Percentiles rank a stretch among this genome's conserved stretches.
Evolutionary conservation across 1,140 invertebrate genomes (phyloP).

Genomic region (Melitaea cinxia): DNA sequence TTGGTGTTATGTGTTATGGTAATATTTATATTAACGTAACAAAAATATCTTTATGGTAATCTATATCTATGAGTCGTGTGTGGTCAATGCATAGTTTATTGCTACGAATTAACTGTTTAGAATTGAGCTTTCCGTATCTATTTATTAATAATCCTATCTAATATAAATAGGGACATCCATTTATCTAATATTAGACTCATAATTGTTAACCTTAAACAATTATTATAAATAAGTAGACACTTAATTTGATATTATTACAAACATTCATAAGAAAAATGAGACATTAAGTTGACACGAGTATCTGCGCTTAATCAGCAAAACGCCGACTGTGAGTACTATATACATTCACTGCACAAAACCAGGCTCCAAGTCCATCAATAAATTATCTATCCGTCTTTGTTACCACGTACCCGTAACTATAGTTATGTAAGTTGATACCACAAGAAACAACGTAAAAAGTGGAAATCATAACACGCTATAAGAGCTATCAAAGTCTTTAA

Average conservation of each 20-base stretch:
- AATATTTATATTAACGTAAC: slow-evolving; percentile 27
- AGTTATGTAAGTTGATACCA: too few relatives aligned
- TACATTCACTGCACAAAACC: too few relatives aligned
- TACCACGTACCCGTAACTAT: too few relatives aligned
- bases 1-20: slow-evolving; percentile 32
- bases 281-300: slow-evolving; percentile 12
- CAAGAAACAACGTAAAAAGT: too few relatives aligned
- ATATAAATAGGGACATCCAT: slow-evolving; percentile 30
- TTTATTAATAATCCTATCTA: slow-evolving; percentile 32
- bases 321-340: slow-evolving; percentile 12
- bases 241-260: slow-evolving; percentile 12
- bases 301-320: slow-evolving; percentile 1
- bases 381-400: too few relatives aligned
- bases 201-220: background rate
- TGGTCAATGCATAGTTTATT: slow-evolving; percentile 32
- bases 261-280: slow-evolving; percentile 27
- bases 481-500: too few relatives aligned
- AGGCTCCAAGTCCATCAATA: too few relatives aligned
- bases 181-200: slow-evolving; percentile 12
- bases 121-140: slow-evolving; percentile 58
- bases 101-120: slow-evolving; percentile 56
- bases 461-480: too few relatives aligned
- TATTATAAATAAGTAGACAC: slow-evolving; percentile 2
- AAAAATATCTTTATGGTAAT: slow-evolving; percentile 36
- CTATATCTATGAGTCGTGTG: slow-evolving; percentile 25